Percentiles rank a stretch among this genome's conserved stretches.
phyloP scores from a whole-genome alignment of 2,797 vertebrate species.

The Myripristis murdjan region DNA sequence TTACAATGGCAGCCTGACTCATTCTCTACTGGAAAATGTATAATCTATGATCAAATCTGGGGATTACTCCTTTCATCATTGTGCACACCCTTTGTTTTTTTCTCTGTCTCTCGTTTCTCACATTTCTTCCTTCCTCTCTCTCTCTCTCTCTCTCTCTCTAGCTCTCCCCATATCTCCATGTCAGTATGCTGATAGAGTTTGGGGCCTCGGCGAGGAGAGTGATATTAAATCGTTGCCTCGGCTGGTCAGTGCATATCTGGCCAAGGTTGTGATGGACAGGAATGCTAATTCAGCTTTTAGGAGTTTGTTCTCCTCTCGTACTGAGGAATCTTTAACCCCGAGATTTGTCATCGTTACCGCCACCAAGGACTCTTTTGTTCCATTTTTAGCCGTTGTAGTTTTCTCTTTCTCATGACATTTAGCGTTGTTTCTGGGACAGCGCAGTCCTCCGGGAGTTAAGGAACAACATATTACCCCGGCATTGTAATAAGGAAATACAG shows the following conservation, averaged over 20 bases:
- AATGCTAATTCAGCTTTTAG: constrained; percentile 83
- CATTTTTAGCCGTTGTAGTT: constrained; percentile 74
- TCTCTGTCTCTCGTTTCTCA: too few species aligned
- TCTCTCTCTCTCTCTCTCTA: constrained; percentile 3
- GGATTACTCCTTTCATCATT: constrained; percentile 69
- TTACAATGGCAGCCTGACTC: constrained; percentile 40
- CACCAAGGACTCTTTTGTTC: constrained; percentile 70
- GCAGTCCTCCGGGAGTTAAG: constrained; percentile 59
- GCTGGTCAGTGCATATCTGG: constrained; percentile 49
- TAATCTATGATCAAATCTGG: constrained; percentile 66
- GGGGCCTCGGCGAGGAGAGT: constrained; percentile 74
- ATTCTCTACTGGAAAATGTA: constrained; percentile 65
- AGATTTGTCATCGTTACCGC: constrained; percentile 54
- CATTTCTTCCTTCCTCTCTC: constrained; percentile 2
- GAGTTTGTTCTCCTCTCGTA: constrained; percentile 72
- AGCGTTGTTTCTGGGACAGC: constrained; percentile 66
- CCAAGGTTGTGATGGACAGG: constrained; percentile 76
- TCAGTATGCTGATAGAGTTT: constrained; percentile 75
- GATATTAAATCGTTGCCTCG: constrained; percentile 73
- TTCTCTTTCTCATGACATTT: constrained; percentile 82
- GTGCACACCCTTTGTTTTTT: constrained; percentile 63
- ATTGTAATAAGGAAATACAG: constrained; percentile 55
- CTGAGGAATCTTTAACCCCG: constrained; percentile 77
- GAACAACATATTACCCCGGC: constrained; percentile 53
- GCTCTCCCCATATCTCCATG: constrained; percentile 63